Conservation (phyloP, 1,140 invertebrate species). For the Physella acuta region DNA sequence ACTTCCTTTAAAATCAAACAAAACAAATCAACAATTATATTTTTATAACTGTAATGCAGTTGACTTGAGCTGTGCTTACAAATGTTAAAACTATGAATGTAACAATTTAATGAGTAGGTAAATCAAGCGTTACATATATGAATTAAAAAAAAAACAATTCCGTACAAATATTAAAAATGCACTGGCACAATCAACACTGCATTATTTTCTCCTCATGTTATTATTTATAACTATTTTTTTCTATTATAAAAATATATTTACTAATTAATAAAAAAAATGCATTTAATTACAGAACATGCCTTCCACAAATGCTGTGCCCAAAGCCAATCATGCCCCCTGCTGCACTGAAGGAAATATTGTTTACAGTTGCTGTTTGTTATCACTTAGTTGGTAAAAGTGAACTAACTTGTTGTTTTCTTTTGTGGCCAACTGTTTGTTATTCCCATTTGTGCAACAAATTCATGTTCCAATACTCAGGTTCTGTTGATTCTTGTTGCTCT, state of each 20-base stretch:
- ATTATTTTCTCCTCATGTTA: not conserved
- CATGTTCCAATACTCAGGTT: too few relatives aligned
- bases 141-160: not conserved
- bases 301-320: constrained; percentile 7
- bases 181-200: not conserved
- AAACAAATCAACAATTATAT: not conserved
- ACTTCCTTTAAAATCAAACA: too few relatives aligned
- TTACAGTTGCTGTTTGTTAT: too few relatives aligned
- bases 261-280: not conserved
- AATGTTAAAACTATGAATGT: not conserved
- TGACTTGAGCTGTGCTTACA: not conserved
- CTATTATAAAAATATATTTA: not conserved
- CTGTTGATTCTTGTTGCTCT: too few relatives aligned
- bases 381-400: too few relatives aligned
- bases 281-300: constrained; percentile 8
- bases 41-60: not conserved
- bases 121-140: not conserved
- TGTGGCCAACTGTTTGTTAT: too few relatives aligned
- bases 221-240: not conserved
- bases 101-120: not conserved
- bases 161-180: not conserved
- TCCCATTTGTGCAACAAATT: too few relatives aligned
- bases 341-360: too few relatives aligned
- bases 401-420: too few relatives aligned
- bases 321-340: not conserved